Base-by-base conservation (phyloP, 2,888 invertebrate genomes). In the Dasypolia templi region DNA sequence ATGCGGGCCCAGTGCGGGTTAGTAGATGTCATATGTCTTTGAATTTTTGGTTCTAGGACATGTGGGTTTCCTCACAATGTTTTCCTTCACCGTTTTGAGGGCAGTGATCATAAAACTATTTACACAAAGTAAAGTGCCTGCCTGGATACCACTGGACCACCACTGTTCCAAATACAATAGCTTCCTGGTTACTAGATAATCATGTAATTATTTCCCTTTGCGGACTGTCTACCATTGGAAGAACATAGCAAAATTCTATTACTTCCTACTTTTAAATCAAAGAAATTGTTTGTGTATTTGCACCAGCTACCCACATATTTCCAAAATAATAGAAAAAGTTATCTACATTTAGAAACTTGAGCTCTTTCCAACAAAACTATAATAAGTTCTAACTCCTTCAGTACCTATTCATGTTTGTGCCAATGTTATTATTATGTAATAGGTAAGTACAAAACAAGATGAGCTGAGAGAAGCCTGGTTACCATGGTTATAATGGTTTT, bases 391-490 rank as follows among this genome's bases (percentile, higher is more conserved):
- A 62, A 69, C 55, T 32, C 65, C 53, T 49, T 61, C 75, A 59
- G n/a, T 51, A n/a, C n/a, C n/a, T n/a, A 42, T 62, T 66, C 79
- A 82, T 82, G 19, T 66, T 79, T 69, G 64, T 61, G 75, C 65
- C 75, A 81, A 66, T 74, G 63, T 71, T 72, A 69, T 69, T 72
- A 73, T 76, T 64, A 63, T 63, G 64, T 56, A 76, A 80, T 58
- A 74, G 66, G 69, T 58, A 74, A 65, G 69, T 79, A 62, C 66
- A 74, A 72, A 72, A 79, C 79, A 82, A 82, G 64, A 74, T 79
- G 32, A 51, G 2, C 46, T 53, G 39, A 59, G 9, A 19, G 1
- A 51, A 51, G 2, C 4, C 22, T 49, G 9, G 75, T 76, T 66
- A 53, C 81, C 71, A 78, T 81, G 61, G 79, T 67, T 69, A 82